Percentiles rank a stretch among this genome's conserved stretches.
phyloP scores from a whole-genome alignment of 1,140 invertebrate genomes.

The Drosophila pandora region DNA sequence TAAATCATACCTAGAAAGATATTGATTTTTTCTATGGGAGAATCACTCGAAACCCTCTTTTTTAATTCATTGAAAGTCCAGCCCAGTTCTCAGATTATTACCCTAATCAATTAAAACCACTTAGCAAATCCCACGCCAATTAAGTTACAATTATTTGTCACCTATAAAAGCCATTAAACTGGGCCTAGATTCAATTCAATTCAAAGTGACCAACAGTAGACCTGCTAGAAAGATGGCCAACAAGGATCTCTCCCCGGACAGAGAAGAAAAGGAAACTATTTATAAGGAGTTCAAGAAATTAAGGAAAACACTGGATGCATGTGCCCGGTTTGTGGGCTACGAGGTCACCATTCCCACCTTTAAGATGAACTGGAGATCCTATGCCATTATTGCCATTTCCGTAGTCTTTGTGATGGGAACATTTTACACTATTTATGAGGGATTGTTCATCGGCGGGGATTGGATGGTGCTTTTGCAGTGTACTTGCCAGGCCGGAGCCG shows the following conservation, averaged over 20 bases:
- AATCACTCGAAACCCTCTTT: too few relatives aligned
- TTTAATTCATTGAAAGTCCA: background rate
- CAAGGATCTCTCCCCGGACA: background rate
- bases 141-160: background rate
- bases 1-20: background rate
- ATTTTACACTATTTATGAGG: background rate
- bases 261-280: background rate
- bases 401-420: background rate
- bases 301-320: background rate
- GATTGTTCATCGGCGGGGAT: background rate
- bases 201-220: background rate
- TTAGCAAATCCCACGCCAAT: background rate
- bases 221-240: background rate
- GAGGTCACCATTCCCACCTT: background rate
- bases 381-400: background rate
- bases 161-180: background rate
- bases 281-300: background rate
- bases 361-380: background rate
- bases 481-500: background rate
- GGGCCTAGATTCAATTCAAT: background rate
- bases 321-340: background rate
- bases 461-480: background rate
- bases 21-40: background rate
- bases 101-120: background rate
- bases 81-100: background rate